Conservation (phyloP, 2,797 vertebrate species). For the Smutsia gigantea region DNA sequence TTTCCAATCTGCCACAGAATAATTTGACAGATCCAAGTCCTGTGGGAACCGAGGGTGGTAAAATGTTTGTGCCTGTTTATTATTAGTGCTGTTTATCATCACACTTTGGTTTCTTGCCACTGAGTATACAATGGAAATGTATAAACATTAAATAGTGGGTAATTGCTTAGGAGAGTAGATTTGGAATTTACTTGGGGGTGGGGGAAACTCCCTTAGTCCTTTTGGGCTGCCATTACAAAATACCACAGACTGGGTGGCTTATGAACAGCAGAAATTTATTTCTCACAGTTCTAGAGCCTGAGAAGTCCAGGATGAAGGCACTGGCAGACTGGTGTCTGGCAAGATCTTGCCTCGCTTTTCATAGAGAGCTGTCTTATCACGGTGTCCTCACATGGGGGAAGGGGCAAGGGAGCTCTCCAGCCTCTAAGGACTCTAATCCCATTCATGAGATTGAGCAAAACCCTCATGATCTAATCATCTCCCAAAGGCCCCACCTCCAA, state of each 20-base stretch:
- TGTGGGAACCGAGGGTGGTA: neutral
- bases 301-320: neutral
- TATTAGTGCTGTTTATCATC: conserved; percentile 11
- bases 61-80: conserved; percentile 2
- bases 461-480: neutral
- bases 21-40: neutral
- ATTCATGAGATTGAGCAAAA: neutral
- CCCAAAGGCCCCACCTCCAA: neutral
- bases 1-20: conserved; percentile 3
- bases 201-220: neutral
- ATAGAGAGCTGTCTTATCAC: neutral
- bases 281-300: neutral
- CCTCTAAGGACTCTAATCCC: neutral
- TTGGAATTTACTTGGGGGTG: neutral
- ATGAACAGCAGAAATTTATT: neutral
- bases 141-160: conserved; percentile 5
- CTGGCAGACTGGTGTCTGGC: neutral
- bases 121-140: neutral
- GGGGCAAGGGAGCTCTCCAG: neutral
- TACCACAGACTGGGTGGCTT: neutral
- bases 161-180: neutral
- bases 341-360: neutral
- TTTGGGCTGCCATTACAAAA: neutral
- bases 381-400: neutral
- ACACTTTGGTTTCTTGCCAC: conserved; percentile 16